Conservation (phyloP, 2,797 vertebrate species). For the Falco concolor region DNA sequence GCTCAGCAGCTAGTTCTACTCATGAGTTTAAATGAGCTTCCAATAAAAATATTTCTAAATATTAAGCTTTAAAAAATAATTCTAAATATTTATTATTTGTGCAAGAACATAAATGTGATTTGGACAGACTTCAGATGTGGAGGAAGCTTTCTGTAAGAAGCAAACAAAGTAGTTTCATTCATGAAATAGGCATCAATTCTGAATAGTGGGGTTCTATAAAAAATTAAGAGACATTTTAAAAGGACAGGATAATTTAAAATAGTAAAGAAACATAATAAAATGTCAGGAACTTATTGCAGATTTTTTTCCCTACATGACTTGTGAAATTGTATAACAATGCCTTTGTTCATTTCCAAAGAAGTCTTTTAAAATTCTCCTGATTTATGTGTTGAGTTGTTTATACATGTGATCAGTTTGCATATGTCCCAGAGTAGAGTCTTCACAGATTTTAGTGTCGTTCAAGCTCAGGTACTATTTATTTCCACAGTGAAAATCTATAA, state of each 20-base stretch:
- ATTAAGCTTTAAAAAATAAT: neutral
- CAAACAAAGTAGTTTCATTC: neutral
- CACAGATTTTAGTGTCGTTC: neutral
- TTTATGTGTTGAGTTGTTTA: neutral
- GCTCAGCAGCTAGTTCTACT: neutral
- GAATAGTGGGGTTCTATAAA: neutral
- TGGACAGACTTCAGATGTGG: slow-evolving; percentile 7
- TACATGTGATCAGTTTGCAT: neutral
- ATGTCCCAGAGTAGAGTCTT: neutral
- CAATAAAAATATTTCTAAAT: neutral
- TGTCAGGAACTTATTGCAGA: neutral
- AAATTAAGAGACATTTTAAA: neutral
- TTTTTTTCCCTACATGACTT: neutral
- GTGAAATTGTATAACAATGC: neutral
- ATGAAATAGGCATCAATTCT: neutral
- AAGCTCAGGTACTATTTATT: neutral
- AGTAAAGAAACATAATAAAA: neutral
- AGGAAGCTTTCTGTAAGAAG: slow-evolving; percentile 11
- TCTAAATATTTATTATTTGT: slow-evolving; percentile 17
- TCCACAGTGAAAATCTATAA: neutral
- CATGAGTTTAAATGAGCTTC: neutral
- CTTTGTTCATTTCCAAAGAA: neutral
- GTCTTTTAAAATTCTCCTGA: neutral
- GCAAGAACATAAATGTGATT: neutral
- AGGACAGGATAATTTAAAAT: neutral